Conservation (phyloP, 2,113 vertebrate species). For the Danionella cerebrum region DNA sequence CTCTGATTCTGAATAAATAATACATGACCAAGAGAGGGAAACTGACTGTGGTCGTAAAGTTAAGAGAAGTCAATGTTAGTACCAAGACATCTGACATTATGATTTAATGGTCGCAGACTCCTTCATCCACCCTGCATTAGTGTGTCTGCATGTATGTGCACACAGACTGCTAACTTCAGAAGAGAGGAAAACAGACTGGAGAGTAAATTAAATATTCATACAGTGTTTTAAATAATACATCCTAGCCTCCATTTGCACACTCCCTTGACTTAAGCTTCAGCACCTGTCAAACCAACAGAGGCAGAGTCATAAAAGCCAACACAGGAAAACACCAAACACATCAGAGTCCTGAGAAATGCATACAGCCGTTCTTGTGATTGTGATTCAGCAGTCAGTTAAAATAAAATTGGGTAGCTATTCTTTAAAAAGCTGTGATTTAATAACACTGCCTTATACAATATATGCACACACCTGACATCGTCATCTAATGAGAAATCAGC, state of each 20-base stretch:
- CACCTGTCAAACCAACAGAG: constrained; percentile 3
- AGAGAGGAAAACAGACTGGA: not conserved
- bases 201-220: constrained; percentile 28
- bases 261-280: not conserved
- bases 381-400: not conserved
- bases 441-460: too few species aligned
- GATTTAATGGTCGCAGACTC: not conserved
- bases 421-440: too few species aligned
- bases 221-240: constrained; percentile 21
- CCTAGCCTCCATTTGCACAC: constrained; percentile 26
- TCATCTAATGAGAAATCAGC: too few species aligned
- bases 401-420: too few species aligned
- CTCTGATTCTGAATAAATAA: not conserved
- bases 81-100: not conserved
- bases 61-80: not conserved
- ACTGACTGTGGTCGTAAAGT: not conserved
- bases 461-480: too few species aligned
- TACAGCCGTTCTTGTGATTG: not conserved
- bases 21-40: not conserved
- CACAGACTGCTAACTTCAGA: not conserved
- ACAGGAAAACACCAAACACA: not conserved
- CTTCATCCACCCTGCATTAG: not conserved
- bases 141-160: not conserved
- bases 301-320: not conserved
- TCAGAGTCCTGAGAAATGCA: not conserved